Evolutionary conservation across 2,888 invertebrate species (phyloP).

Genomic region (Phyllotreta cruciferae): DNA sequence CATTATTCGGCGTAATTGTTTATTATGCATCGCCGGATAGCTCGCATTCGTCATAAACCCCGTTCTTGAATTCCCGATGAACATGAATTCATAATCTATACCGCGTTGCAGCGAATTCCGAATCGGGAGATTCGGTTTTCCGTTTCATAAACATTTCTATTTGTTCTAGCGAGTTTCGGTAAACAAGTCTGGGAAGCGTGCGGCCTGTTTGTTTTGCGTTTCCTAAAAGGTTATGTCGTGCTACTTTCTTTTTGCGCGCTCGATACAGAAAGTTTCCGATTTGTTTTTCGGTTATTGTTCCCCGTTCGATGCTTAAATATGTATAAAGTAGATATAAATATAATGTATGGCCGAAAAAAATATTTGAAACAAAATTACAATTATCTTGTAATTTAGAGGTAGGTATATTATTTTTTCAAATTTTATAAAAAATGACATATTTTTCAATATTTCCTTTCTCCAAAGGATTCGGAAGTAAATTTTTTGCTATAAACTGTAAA

Average conservation of each 20-base stretch:
- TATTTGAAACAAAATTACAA: too few species aligned
- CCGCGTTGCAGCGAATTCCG: slow-evolving; percentile 12
- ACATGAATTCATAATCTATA: slow-evolving; percentile 20
- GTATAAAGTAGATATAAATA: too few species aligned
- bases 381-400: too few species aligned
- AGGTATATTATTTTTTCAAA: too few species aligned
- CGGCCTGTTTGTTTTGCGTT: slow-evolving; percentile 13
- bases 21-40: slow-evolving; percentile 14
- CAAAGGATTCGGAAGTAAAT: too few species aligned
- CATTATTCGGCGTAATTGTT: slow-evolving; percentile 15
- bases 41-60: slow-evolving; percentile 19
- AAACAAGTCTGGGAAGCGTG: slow-evolving; percentile 5
- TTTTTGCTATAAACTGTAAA: too few species aligned
- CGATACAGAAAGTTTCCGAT: slow-evolving; percentile 1
- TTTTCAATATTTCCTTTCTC: too few species aligned
- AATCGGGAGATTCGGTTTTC: slow-evolving; percentile 16
- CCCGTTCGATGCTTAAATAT: too few species aligned
- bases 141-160: slow-evolving; percentile 21
- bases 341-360: too few species aligned
- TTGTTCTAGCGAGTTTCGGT: slow-evolving; percentile 15
- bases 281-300: slow-evolving; percentile 7
- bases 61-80: slow-evolving; percentile 15
- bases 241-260: slow-evolving; percentile 9
- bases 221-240: slow-evolving; percentile 11
- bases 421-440: too few species aligned